phyloP scores from a whole-genome alignment of 2,797 vertebrate genomes.

The Hippocampus kuda region DNA sequence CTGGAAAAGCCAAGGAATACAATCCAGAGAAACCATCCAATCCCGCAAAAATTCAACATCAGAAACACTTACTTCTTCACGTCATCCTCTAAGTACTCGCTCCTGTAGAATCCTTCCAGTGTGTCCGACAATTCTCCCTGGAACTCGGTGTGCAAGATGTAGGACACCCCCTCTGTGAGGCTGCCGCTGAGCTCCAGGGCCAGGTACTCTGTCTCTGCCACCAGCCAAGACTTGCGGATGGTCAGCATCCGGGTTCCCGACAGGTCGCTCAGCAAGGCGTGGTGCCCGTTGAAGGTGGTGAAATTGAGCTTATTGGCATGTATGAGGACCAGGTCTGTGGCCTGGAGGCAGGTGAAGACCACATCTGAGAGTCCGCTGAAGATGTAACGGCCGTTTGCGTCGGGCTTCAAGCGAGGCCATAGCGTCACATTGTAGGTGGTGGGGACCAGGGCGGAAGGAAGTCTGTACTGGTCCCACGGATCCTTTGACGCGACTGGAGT shows the following conservation, averaged over 20 bases:
- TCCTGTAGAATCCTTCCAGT: constrained; percentile 85
- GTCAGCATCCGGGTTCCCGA: rapidly evolving
- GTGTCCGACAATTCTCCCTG: constrained; percentile 77
- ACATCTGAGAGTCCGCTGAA: constrained; percentile 47
- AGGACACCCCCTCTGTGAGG: constrained; percentile 45
- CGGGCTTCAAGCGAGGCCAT: constrained; percentile 48
- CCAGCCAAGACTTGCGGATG: constrained; percentile 56
- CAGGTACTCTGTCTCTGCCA: constrained; percentile 70
- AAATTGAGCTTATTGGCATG: constrained; percentile 85
- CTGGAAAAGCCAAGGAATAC: constrained; percentile 49
- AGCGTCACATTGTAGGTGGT: constrained; percentile 48
- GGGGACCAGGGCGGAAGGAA: constrained; percentile 45
- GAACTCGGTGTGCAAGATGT: constrained; percentile 67
- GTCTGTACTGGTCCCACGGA: constrained; percentile 58
- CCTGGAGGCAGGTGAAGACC: constrained; percentile 42
- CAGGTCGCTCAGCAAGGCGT: constrained; percentile 23
- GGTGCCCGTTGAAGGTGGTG: constrained; percentile 31
- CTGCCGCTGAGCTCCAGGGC: constrained; percentile 62
- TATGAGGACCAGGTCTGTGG: constrained; percentile 69
- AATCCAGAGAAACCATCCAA: background rate
- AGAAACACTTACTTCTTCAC: constrained; percentile 62
- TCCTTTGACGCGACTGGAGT: constrained; percentile 29
- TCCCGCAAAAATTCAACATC: background rate
- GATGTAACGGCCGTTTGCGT: constrained; percentile 38
- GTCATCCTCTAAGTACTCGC: constrained; percentile 67